Evolutionary conservation across 1,140 invertebrate species (phyloP), one percentile per base, ranked within the genome.

Genomic region (Riptortus pedestris): DNA sequence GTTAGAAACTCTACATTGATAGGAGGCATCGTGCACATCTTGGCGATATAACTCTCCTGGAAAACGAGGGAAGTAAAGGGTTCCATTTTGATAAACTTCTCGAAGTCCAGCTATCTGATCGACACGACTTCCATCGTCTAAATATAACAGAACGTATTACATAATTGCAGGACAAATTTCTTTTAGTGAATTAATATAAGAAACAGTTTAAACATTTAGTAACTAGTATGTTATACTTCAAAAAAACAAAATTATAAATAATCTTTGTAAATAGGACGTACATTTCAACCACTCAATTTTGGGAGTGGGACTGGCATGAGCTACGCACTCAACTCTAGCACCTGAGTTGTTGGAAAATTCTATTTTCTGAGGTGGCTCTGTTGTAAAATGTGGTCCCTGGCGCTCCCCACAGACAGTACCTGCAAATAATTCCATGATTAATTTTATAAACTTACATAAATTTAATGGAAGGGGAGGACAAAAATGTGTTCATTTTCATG

Each of bases 291-390:
- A 91, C 72, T 86, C 83, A 70, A 90, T 76, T 74, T 83, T 68
- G 1, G 86, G 86, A 69, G 82, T 77, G 43, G 89, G 90, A 73
- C 83, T 85, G 48, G 89, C 90, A 69, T 85, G 83, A 3, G 87
- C 87, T 33, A 84, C 81, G 71, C 91, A 93, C 73, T 88, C 87
- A 67, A 92, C 81, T 69, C 83, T 80, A 12, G 83, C 82, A 3
- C 88, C 88, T 12, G 85, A 84, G 74, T 87, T 85, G 78, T 93
- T 93, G 67, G 88, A 87, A 77, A 93, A 93, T 71, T 91, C 88
- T 45, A 93, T 80, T 66, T 83, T 82, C 70, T 85, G 85, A 60
- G 87, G 85, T 28, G 90, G 90, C 74, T 92, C 88, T 65, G 81
- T 80, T 55, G 84, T 75, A 77, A 88, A 84, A 64, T 85, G 78